Conservation (phyloP, 1,140 invertebrate species). For the Coelopa frigida region DNA sequence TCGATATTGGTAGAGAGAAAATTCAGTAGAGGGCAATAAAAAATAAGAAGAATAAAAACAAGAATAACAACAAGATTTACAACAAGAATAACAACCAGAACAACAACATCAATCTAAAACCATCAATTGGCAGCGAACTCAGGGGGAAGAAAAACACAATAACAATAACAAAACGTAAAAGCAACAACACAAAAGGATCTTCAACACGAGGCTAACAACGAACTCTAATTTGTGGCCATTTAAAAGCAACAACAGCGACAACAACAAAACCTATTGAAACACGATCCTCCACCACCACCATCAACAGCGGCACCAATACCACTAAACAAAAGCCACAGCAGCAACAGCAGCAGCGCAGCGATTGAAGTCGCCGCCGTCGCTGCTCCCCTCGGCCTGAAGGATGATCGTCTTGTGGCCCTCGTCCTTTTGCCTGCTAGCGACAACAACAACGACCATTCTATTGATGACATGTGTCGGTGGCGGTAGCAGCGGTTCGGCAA, state of each 20-base stretch:
- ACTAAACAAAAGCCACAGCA: constrained; percentile 22
- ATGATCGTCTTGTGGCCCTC: constrained; percentile 12
- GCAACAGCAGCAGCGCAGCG: not conserved
- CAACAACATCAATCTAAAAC: not conserved
- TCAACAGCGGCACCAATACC: not conserved
- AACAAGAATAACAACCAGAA: constrained; percentile 13
- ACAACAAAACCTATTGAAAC: constrained; percentile 15
- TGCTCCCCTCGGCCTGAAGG: constrained; percentile 1
- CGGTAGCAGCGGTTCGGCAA: constrained; percentile 14
- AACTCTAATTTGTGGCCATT: constrained; percentile 3
- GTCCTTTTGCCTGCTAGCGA: constrained; percentile 7
- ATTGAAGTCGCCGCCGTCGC: not conserved
- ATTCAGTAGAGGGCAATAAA: not conserved
- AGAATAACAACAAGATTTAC: constrained; percentile 2
- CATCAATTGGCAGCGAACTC: not conserved
- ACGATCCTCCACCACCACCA: not conserved
- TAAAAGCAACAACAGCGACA: constrained; percentile 1
- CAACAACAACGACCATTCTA: constrained; percentile 3
- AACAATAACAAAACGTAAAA: not conserved
- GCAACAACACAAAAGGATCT: not conserved
- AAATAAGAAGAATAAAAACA: not conserved
- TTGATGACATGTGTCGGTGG: constrained; percentile 13
- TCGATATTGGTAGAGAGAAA: constrained; percentile 5
- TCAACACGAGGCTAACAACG: constrained; percentile 8
- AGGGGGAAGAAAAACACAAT: not conserved